Conservation (phyloP, 1,140 invertebrate species). For the Mesaphorura yosii region DNA sequence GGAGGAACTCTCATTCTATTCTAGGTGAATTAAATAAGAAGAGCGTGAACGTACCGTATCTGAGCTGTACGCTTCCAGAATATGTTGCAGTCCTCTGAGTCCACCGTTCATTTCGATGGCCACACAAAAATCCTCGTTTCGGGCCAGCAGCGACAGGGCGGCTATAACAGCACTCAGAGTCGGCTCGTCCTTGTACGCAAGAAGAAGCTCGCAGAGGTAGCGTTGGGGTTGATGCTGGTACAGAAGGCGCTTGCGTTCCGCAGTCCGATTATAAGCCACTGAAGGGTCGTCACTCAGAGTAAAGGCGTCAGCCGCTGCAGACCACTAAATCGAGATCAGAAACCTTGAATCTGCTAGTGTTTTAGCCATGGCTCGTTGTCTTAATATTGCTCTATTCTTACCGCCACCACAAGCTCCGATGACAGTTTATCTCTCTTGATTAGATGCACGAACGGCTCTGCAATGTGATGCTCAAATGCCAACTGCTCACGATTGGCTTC, state of each 20-base stretch:
- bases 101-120: constrained; percentile 8
- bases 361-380: neutral
- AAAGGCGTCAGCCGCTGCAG: constrained; percentile 15
- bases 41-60: neutral
- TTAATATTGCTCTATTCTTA: neutral
- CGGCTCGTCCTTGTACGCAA: neutral
- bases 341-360: neutral
- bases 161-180: constrained; percentile 22
- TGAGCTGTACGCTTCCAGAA: neutral
- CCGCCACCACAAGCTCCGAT: constrained; percentile 11
- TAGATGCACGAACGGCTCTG: constrained; percentile 8
- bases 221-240: neutral
- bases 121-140: constrained; percentile 15
- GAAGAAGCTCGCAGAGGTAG: constrained; percentile 1
- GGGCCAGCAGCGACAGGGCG: constrained; percentile 16
- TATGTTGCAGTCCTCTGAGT: constrained; percentile 9
- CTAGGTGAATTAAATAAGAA: neutral
- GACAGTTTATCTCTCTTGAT: constrained; percentile 9
- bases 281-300: constrained; percentile 18
- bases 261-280: constrained; percentile 17
- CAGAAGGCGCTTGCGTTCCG: constrained; percentile 19
- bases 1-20: neutral
- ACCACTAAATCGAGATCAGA: constrained; percentile 19
- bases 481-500: constrained; percentile 24
- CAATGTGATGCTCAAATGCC: neutral